Evolutionary conservation across 2,888 invertebrate species (phyloP).

Genomic region (Sphaerolaimus hirsutus): DNA sequence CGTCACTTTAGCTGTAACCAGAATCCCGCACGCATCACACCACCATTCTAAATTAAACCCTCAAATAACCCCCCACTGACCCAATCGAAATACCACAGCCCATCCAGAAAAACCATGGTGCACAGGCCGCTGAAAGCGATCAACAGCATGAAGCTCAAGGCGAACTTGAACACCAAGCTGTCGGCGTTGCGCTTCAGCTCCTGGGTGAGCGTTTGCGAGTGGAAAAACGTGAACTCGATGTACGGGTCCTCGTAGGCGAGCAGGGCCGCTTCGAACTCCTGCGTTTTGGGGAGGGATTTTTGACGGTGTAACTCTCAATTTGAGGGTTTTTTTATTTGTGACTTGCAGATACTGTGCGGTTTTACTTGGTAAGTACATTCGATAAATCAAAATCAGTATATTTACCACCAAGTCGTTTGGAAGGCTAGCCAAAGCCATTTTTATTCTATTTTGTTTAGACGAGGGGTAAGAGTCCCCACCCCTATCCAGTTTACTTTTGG

Average conservation of each 20-base stretch:
- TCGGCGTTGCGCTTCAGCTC: conserved; percentile 74
- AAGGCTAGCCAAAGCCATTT: too few species aligned
- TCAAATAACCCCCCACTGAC: conserved; percentile 4
- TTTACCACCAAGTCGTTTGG: too few species aligned
- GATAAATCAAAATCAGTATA: too few species aligned
- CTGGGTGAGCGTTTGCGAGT: conserved; percentile 56
- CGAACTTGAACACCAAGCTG: conserved; percentile 31
- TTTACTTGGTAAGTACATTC: too few species aligned
- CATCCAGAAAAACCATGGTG: conserved; percentile 45
- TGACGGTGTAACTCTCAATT: too few species aligned
- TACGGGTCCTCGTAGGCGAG: conserved; percentile 6
- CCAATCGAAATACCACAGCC: conserved; percentile 45
- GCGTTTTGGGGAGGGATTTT: neutral
- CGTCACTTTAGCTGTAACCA: too few species aligned
- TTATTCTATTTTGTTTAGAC: too few species aligned
- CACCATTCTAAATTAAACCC: neutral
- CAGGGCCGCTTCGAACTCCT: conserved; percentile 3
- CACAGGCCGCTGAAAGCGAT: conserved; percentile 19
- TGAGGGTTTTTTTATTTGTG: too few species aligned
- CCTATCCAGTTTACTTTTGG: too few species aligned
- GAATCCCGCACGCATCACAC: too few species aligned
- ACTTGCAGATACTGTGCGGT: too few species aligned
- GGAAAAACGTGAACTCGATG: conserved; percentile 19
- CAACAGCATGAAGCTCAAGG: conserved; percentile 17
- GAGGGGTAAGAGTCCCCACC: too few species aligned